Percentiles rank a stretch among this genome's conserved stretches.
Evolutionary conservation across 2,797 vertebrate species (phyloP).

Genomic region (Petrocephalus sullivani): DNA sequence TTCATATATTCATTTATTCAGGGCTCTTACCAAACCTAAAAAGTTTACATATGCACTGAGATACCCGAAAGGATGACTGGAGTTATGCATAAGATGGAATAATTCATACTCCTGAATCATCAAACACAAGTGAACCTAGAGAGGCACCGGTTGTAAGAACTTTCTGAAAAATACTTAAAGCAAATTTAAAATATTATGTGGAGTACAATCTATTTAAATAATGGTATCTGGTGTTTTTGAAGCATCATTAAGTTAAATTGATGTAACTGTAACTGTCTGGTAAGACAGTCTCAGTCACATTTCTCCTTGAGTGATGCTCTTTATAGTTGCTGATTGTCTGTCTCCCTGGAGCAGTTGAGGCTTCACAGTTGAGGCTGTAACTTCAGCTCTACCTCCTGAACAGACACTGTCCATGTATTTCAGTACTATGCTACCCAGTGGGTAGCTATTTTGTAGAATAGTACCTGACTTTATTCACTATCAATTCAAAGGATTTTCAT

Average conservation of each 20-base stretch:
- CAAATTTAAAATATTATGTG: not conserved
- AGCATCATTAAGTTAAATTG: not conserved
- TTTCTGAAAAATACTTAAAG: not conserved
- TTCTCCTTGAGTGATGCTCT: not conserved
- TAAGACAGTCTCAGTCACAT: not conserved
- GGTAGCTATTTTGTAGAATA: not conserved
- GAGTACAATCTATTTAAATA: not conserved
- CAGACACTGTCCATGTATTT: not conserved
- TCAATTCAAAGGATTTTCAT: not conserved
- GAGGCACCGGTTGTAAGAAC: not conserved
- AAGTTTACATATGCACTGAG: not conserved
- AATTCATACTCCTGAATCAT: not conserved
- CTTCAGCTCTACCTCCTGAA: not conserved
- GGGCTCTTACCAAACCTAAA: not conserved
- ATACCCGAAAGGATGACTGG: not conserved
- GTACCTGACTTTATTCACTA: not conserved
- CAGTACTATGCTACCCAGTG: not conserved
- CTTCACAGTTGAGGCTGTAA: not conserved
- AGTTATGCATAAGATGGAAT: conserved; percentile 2
- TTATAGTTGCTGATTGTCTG: not conserved
- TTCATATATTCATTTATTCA: conserved; percentile 14
- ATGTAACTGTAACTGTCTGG: not conserved
- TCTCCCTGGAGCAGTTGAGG: not conserved
- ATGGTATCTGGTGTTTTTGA: not conserved
- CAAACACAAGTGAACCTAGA: not conserved